Conservation (phyloP, 2,113 vertebrate genomes). For the Calyptomena viridis region DNA sequence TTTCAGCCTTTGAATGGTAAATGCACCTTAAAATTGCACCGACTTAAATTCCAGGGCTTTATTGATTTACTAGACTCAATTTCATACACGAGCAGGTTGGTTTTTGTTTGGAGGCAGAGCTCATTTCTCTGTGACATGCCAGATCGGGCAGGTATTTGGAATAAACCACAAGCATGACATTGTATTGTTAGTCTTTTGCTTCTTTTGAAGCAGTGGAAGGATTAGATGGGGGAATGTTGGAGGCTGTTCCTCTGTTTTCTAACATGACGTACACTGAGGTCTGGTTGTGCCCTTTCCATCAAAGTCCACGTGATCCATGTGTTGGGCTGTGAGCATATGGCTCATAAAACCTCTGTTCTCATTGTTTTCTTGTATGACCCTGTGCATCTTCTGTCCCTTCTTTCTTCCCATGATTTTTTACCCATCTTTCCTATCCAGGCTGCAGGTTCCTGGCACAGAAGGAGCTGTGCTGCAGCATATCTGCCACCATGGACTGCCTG, state of each 20-base stretch:
- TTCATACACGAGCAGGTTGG: neutral
- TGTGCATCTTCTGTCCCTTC: neutral
- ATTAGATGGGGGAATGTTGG: neutral
- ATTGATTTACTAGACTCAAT: neutral
- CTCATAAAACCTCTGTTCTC: neutral
- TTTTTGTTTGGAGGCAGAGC: neutral
- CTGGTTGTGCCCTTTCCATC: neutral
- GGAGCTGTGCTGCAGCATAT: neutral
- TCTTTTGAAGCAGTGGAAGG: neutral
- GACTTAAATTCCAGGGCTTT: neutral
- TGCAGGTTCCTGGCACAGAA: neutral
- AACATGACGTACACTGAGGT: rapidly evolving
- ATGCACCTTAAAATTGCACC: neutral
- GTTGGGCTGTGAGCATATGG: neutral
- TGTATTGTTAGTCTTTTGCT: neutral
- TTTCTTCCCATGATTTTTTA: neutral
- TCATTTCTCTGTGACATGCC: neutral
- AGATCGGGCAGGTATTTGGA: neutral
- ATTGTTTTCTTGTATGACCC: neutral
- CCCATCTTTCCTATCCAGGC: neutral
- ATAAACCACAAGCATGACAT: neutral
- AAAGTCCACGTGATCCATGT: neutral
- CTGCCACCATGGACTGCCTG: neutral
- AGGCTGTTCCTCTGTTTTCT: neutral
- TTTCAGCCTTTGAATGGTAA: slow-evolving; percentile 4